A percentile compares a stretch with the other conserved stretches of the same genome.
Conservation (phyloP, 2,113 vertebrate genomes). For the Eonycteris spelaea region DNA sequence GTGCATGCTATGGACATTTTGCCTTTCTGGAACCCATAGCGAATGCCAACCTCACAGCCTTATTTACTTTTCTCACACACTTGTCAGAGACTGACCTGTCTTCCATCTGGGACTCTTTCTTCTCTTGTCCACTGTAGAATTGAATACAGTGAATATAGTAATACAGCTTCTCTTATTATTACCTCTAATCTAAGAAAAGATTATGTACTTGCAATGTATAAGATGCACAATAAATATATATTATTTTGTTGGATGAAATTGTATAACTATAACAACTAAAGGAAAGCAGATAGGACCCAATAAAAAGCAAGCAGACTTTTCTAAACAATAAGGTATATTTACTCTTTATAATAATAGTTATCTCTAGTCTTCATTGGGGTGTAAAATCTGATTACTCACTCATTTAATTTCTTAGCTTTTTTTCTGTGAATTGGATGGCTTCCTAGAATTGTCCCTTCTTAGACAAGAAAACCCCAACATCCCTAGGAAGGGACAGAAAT, state of each 20-base stretch:
- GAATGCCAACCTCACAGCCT: too few species aligned
- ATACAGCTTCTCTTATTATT: neutral
- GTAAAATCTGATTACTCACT: neutral
- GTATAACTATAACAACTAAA: neutral
- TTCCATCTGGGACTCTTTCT: neutral
- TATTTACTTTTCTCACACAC: neutral
- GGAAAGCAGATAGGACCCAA: neutral
- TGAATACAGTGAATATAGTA: neutral
- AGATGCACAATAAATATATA: neutral
- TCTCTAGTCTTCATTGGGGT: neutral
- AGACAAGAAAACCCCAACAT: neutral
- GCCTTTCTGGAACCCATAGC: neutral
- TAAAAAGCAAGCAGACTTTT: neutral
- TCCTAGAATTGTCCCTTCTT: neutral
- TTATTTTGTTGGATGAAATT: neutral
- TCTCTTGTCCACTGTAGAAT: neutral
- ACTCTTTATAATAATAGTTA: neutral
- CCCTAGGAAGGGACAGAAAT: neutral
- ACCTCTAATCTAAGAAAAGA: neutral
- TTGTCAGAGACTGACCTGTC: neutral
- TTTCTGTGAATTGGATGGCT: neutral
- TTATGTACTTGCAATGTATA: neutral
- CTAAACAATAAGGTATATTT: neutral
- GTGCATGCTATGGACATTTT: neutral
- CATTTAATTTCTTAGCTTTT: neutral